These are phyloP conservation scores for Corythaeola cristata DNA, from an alignment of 2,113 vertebrate species.

Conservation along the genomic window DNA sequence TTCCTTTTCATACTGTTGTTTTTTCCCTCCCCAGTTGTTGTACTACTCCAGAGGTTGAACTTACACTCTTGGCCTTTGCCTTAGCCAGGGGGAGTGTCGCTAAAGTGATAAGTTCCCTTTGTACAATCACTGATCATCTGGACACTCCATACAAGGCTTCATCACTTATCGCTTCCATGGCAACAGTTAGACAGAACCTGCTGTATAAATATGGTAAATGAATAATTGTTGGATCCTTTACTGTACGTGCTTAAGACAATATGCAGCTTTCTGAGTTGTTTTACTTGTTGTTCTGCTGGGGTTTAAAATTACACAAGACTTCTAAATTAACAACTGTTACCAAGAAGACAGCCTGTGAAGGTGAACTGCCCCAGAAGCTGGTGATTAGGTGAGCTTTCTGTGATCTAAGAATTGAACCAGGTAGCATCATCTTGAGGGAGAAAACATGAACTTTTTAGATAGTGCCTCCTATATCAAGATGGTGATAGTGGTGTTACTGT, in stretches of 20 bases:
- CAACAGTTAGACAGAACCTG: slow-evolving; percentile 86
- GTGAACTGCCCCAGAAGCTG: neutral
- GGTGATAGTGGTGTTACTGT: neutral
- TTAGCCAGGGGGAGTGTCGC: slow-evolving; percentile 92
- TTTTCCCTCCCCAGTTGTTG: slow-evolving; percentile 79
- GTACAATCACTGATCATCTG: slow-evolving; percentile 84
- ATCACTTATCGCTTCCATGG: slow-evolving; percentile 89
- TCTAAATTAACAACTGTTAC: neutral
- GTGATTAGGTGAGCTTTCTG: neutral
- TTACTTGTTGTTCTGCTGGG: neutral
- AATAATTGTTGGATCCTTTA: neutral
- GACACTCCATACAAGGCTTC: slow-evolving; percentile 85
- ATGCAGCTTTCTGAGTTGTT: neutral
- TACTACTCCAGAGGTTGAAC: slow-evolving; percentile 89
- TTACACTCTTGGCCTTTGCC: slow-evolving; percentile 93
- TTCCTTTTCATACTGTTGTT: neutral
- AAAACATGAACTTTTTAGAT: neutral
- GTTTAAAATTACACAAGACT: neutral
- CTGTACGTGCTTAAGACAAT: neutral
- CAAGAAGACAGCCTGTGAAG: neutral
- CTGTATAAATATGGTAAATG: slow-evolving; percentile 91
- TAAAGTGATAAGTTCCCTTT: slow-evolving; percentile 90
- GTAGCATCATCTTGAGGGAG: neutral
- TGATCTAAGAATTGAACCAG: neutral
- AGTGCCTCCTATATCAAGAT: neutral